Percentiles rank a stretch among this genome's conserved stretches.
These are phyloP conservation scores for Enteromius fasciolatus DNA, from an alignment of 2,797 vertebrate species.

Conservation along the genomic window DNA sequence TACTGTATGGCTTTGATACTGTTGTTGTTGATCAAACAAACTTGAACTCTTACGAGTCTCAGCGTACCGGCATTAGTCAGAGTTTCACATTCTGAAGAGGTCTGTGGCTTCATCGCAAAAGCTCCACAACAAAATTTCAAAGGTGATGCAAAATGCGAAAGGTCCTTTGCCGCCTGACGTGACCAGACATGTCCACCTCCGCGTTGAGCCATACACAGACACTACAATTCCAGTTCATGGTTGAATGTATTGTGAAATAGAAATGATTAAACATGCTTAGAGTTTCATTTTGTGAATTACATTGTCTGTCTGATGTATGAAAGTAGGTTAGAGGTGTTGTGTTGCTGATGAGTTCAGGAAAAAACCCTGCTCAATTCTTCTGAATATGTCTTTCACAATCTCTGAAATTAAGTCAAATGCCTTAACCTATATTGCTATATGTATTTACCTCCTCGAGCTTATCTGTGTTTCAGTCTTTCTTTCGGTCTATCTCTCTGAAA, in stretches of 20 bases:
- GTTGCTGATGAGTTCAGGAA: neutral
- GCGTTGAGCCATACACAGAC: conserved; percentile 33
- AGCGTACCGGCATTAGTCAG: conserved; percentile 80
- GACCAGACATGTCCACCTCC: conserved; percentile 54
- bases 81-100: conserved; percentile 75
- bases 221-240: conserved; percentile 25
- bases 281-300: conserved; percentile 39
- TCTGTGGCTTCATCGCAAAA: conserved; percentile 74
- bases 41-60: conserved; percentile 66
- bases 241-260: conserved; percentile 36
- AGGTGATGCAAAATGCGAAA: conserved; percentile 66
- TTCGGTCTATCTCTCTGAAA: neutral
- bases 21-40: conserved; percentile 68
- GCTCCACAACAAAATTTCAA: conserved; percentile 70
- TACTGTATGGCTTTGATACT: conserved; percentile 57
- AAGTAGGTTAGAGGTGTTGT: conserved; percentile 39
- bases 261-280: conserved; percentile 31
- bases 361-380: conserved; percentile 3
- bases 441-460: neutral
- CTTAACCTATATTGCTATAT: neutral
- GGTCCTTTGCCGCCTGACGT: conserved; percentile 60
- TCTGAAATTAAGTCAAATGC: conserved; percentile 20
- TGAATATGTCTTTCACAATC: conserved; percentile 23
- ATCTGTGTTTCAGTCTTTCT: conserved; percentile 7
- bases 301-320: conserved; percentile 26